A percentile compares a stretch with the other conserved stretches of the same genome.
Evolutionary conservation across 23 tunicate genomes (phyloP).

Genomic region (Styela plicata): DNA sequence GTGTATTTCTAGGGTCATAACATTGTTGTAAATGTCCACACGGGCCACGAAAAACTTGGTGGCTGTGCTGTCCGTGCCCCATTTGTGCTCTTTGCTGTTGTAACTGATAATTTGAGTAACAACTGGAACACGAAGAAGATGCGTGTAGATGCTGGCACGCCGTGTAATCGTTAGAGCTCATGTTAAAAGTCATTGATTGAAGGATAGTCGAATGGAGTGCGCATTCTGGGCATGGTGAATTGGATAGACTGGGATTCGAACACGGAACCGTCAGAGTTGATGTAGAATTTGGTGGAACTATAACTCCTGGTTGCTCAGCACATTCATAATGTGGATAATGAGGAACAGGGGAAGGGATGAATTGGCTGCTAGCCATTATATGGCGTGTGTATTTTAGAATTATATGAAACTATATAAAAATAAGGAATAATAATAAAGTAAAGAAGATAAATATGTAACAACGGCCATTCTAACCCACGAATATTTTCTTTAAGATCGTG

Average conservation of each 20-base stretch:
- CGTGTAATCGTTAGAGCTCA: conserved; percentile 14
- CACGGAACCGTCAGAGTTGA: neutral
- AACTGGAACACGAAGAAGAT: conserved; percentile 47
- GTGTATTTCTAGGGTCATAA: neutral
- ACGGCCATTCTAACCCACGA: too few species aligned
- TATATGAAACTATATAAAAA: too few species aligned
- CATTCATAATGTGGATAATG: conserved; percentile 3
- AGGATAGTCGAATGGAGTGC: conserved; percentile 62
- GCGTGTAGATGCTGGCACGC: conserved; percentile 82
- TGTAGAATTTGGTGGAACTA: neutral
- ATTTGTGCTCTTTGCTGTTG: neutral
- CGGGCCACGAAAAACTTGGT: neutral
- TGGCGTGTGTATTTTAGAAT: neutral
- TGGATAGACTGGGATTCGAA: conserved; percentile 5
- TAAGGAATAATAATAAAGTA: too few species aligned
- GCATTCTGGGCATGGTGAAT: conserved; percentile 61
- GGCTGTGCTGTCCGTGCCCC: neutral
- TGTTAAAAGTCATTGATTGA: conserved; percentile 54
- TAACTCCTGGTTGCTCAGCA: conserved; percentile 21
- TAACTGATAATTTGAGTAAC: conserved; percentile 38
- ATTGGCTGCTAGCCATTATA: conserved; percentile 13
- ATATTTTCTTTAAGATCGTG: too few species aligned
- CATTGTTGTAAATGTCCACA: neutral
- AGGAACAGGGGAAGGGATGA: neutral
- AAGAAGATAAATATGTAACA: too few species aligned